phyloP scores from a whole-genome alignment of 2,888 invertebrate genomes.

The Blastobasis lacticolella region DNA sequence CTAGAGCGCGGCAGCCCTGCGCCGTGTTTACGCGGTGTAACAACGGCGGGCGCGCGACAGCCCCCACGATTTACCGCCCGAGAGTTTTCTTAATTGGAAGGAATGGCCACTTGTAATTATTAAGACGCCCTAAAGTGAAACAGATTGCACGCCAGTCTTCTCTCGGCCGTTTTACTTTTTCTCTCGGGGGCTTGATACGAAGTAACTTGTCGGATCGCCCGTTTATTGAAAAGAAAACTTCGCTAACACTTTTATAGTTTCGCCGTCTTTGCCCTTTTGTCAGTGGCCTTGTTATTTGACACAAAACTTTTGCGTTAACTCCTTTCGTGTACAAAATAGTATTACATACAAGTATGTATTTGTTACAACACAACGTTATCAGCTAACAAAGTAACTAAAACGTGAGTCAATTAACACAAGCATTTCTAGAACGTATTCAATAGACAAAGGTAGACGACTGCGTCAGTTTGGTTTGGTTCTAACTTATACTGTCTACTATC shows the following conservation, averaged over 20 bases:
- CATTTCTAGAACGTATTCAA: too few relatives aligned
- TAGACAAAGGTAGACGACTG: too few relatives aligned
- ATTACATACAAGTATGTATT: too few relatives aligned
- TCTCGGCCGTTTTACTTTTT: slow-evolving; percentile 45
- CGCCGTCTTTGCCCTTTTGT: neutral
- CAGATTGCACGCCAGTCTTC: slow-evolving; percentile 66
- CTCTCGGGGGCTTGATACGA: slow-evolving; percentile 36
- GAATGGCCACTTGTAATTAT: slow-evolving; percentile 75
- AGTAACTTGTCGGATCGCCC: slow-evolving; percentile 16
- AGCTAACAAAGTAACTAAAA: too few relatives aligned
- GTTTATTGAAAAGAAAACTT: slow-evolving; percentile 12
- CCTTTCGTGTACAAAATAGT: neutral
- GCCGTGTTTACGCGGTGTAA: slow-evolving; percentile 59
- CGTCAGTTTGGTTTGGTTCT: too few relatives aligned
- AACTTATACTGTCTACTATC: slow-evolving; percentile 3
- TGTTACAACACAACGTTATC: too few relatives aligned
- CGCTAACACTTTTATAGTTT: neutral
- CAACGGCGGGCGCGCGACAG: slow-evolving; percentile 49
- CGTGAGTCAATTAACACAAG: too few relatives aligned
- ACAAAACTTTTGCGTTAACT: slow-evolving; percentile 1
- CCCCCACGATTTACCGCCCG: slow-evolving; percentile 70
- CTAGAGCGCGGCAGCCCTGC: slow-evolving; percentile 42
- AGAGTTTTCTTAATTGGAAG: slow-evolving; percentile 74
- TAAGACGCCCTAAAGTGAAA: slow-evolving; percentile 73
- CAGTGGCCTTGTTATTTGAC: slow-evolving; percentile 23